These are phyloP conservation scores for Ciconia boyciana DNA, from an alignment of 2,113 vertebrate genomes.

Conservation along the genomic window DNA sequence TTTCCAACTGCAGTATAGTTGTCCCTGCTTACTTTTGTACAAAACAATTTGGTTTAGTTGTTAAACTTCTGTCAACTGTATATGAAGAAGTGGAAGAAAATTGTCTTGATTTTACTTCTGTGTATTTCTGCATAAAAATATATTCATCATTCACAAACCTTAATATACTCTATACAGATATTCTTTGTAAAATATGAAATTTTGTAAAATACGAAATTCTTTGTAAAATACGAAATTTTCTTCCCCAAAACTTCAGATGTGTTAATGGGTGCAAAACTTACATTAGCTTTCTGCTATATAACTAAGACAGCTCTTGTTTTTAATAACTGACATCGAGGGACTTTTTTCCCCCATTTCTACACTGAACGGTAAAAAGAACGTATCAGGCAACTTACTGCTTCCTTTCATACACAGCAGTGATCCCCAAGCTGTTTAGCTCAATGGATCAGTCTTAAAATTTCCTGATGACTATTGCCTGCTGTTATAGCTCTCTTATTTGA, in stretches of 20 bases:
- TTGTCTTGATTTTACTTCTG: neutral
- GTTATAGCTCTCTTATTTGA: neutral
- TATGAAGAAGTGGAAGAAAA: neutral
- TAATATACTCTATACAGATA: neutral
- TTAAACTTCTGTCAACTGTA: neutral
- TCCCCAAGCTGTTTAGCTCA: neutral
- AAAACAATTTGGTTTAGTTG: neutral
- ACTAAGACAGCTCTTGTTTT: neutral
- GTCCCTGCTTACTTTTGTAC: neutral
- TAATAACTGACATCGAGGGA: neutral
- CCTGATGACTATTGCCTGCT: neutral
- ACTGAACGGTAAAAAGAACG: neutral
- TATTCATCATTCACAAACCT: neutral
- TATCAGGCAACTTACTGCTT: neutral
- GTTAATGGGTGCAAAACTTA: neutral
- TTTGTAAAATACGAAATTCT: too few relatives aligned
- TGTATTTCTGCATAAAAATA: constrained; percentile 31
- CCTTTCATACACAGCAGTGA: neutral
- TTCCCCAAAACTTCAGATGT: neutral
- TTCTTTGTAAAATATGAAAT: neutral
- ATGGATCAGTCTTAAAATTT: neutral
- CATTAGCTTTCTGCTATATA: neutral
- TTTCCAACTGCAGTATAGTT: neutral
- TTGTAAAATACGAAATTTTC: neutral
- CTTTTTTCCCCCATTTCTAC: neutral